Evolutionary conservation across 2,797 vertebrate species (phyloP).

Genomic region (Etheostoma perlongum): DNA sequence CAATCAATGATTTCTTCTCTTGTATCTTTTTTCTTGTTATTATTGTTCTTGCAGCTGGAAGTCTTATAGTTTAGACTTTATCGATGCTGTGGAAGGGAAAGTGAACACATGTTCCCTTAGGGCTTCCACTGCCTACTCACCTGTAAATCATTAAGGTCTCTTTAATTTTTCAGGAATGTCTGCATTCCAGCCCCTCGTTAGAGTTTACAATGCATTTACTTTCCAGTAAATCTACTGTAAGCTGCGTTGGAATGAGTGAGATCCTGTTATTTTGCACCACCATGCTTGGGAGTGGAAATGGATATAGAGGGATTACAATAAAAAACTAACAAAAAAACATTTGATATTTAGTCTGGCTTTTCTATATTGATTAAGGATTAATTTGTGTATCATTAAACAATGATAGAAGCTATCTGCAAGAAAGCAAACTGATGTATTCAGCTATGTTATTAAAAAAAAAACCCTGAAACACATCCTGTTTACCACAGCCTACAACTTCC

Average conservation of each 20-base stretch:
- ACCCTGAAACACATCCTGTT: too few species aligned
- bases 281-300: slow-evolving; percentile 48
- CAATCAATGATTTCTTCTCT: slow-evolving; percentile 93
- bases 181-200: slow-evolving; percentile 71
- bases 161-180: slow-evolving; percentile 74
- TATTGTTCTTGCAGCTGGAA: slow-evolving; percentile 17
- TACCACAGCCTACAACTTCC: too few species aligned
- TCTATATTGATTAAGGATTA: neutral
- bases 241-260: slow-evolving; percentile 31
- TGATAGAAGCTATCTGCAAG: neutral
- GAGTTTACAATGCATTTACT: slow-evolving; percentile 69
- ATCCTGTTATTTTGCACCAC: slow-evolving; percentile 38
- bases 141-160: slow-evolving; percentile 68
- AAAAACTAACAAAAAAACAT: neutral
- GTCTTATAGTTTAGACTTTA: slow-evolving; percentile 11
- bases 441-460: too few species aligned
- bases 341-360: neutral
- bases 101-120: slow-evolving; percentile 23
- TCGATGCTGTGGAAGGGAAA: slow-evolving; percentile 20
- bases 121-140: slow-evolving; percentile 58
- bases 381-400: neutral
- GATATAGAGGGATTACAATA: slow-evolving; percentile 22
- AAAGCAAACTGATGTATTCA: slow-evolving; percentile 12
- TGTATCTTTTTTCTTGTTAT: slow-evolving; percentile 87
- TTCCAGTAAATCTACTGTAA: slow-evolving; percentile 64